A percentile compares a stretch with the other conserved stretches of the same genome.
These are phyloP conservation scores for Andrena minutula DNA, from an alignment of 2,888 invertebrate genomes.

Conservation along the genomic window DNA sequence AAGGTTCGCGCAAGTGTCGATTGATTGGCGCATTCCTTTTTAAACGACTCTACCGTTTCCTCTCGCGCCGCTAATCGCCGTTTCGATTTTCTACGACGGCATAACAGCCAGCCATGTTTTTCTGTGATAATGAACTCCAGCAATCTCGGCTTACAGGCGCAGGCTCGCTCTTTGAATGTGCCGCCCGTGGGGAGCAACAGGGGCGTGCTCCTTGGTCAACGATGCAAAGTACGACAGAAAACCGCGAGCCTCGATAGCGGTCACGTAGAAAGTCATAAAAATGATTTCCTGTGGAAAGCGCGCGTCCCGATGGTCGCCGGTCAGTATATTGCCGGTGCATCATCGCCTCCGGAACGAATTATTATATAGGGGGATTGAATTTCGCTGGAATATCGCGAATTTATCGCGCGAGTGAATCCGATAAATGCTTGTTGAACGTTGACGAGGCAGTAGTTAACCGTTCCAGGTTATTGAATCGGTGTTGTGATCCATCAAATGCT, in stretches of 20 bases:
- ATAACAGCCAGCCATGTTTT: slow-evolving; percentile 61
- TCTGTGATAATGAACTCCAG: slow-evolving; percentile 75
- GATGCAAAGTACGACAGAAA: slow-evolving; percentile 63
- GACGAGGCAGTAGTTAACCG: slow-evolving; percentile 46
- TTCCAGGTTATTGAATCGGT: slow-evolving; percentile 6
- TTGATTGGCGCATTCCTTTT: slow-evolving; percentile 63
- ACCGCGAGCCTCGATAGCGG: slow-evolving; percentile 15
- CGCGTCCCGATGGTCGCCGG: neutral
- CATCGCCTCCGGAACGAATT: slow-evolving; percentile 6
- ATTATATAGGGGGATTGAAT: slow-evolving; percentile 23
- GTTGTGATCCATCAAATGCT: slow-evolving; percentile 13
- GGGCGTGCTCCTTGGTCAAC: slow-evolving; percentile 66
- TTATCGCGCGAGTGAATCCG: slow-evolving; percentile 37
- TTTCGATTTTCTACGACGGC: slow-evolving; percentile 60
- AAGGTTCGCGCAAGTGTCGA: slow-evolving; percentile 56
- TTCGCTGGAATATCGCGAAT: slow-evolving; percentile 37
- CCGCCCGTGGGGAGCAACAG: slow-evolving; percentile 69
- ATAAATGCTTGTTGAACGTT: slow-evolving; percentile 48
- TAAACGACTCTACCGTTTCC: slow-evolving; percentile 53
- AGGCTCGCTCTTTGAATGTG: slow-evolving; percentile 72
- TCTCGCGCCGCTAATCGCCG: slow-evolving; percentile 57
- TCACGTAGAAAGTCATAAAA: slow-evolving; percentile 1
- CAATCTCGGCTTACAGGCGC: slow-evolving; percentile 59
- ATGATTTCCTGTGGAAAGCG: neutral
- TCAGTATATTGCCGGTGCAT: slow-evolving; percentile 4